Percentiles rank a stretch among this genome's conserved stretches.
phyloP scores from a whole-genome alignment of 2,888 invertebrate genomes.

The Lypha dubia region DNA sequence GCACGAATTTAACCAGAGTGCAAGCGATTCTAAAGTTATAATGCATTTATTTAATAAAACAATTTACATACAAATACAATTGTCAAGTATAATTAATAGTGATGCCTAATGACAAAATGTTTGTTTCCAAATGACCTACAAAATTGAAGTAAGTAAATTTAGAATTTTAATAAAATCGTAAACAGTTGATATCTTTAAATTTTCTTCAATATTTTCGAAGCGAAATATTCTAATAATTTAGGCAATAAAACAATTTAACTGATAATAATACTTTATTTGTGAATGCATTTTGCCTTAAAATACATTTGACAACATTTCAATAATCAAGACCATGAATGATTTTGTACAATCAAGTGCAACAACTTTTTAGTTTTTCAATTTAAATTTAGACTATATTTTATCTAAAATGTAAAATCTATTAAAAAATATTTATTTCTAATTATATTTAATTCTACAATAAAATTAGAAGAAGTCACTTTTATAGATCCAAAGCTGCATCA shows the following conservation, averaged over 20 bases:
- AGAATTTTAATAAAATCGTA: constrained; percentile 8
- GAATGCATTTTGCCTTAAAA: not conserved
- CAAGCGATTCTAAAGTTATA: not conserved
- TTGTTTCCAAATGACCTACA: constrained; percentile 56
- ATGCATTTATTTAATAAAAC: constrained; percentile 20
- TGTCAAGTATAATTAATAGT: constrained; percentile 47
- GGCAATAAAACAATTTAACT: not conserved
- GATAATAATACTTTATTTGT: not conserved
- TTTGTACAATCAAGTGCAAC: not conserved
- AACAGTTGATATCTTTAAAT: constrained; percentile 4
- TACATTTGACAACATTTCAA: not conserved
- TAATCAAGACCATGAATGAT: not conserved
- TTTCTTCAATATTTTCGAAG: constrained; percentile 5
- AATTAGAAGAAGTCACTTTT: too few relatives aligned
- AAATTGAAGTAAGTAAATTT: constrained; percentile 15
- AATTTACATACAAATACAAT: constrained; percentile 48
- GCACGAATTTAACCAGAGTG: not conserved
- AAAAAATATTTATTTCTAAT: too few relatives aligned
- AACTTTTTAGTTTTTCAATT: not conserved
- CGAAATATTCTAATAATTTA: not conserved
- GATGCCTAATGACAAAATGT: constrained; percentile 39
- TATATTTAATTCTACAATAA: too few relatives aligned
- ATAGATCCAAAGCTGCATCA: too few relatives aligned
- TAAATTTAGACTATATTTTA: not conserved
- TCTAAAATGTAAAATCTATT: not conserved